Conservation (phyloP, 2,113 vertebrate species). For the Limnothrissa miodon region DNA sequence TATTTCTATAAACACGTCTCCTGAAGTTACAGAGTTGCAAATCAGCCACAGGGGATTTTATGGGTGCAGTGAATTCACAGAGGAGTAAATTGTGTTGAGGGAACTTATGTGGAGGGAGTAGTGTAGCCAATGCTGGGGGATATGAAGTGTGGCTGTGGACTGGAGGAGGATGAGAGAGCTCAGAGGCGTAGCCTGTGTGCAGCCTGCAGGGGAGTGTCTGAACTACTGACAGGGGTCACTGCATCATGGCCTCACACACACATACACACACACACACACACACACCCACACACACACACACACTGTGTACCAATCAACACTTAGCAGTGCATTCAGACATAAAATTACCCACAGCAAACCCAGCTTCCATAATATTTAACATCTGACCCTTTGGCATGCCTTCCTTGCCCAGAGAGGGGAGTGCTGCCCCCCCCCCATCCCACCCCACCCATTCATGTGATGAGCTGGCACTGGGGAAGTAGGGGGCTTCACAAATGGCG, state of each 20-base stretch:
- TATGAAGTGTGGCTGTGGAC: neutral
- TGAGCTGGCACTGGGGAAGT: neutral
- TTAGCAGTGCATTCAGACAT: neutral
- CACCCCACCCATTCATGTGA: neutral
- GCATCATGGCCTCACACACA: neutral
- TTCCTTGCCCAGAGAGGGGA: neutral
- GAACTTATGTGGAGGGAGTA: neutral
- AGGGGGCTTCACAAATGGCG: neutral
- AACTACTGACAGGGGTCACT: neutral
- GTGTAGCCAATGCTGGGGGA: neutral
- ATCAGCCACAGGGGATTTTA: neutral
- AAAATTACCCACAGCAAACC: neutral
- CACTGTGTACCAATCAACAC: neutral
- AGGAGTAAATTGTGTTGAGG: neutral
- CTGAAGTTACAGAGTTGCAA: neutral
- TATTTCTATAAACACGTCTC: too few relatives aligned
- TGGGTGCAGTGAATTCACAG: neutral
- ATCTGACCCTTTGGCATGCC: neutral
- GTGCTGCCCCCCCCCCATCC: neutral
- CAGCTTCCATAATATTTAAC: neutral
- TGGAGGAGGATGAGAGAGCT: neutral
- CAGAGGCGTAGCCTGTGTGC: neutral
- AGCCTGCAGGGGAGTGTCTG: neutral
- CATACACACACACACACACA: neutral
- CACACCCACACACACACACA: neutral